A percentile compares a stretch with the other conserved stretches of the same genome.
phyloP scores from a whole-genome alignment of 2,797 vertebrate genomes.

The Notoglanidium macrostoma region DNA sequence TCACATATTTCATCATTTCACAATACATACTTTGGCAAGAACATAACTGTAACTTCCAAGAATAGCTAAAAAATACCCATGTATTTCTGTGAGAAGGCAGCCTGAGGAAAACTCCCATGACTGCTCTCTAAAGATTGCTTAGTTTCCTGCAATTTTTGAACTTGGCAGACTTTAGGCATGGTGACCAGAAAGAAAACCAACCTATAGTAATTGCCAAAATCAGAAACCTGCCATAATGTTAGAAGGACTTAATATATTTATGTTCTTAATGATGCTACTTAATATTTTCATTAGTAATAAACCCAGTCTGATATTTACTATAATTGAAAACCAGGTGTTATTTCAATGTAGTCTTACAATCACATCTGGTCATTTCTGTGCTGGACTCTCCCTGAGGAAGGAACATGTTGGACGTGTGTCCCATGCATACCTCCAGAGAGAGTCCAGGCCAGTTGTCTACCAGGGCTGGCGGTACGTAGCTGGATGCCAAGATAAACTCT shows the following conservation, averaged over 20 bases:
- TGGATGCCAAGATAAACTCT: constrained; percentile 65
- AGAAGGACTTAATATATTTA: neutral
- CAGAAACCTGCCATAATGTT: neutral
- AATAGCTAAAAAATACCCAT: constrained; percentile 62
- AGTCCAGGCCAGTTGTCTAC: constrained; percentile 65
- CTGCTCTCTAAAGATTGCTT: constrained; percentile 40
- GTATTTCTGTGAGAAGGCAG: constrained; percentile 72
- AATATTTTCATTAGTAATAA: neutral
- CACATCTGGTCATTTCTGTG: neutral
- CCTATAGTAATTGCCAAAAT: neutral
- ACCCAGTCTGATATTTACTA: neutral
- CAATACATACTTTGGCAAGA: neutral
- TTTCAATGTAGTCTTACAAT: neutral
- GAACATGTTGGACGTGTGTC: constrained; percentile 63
- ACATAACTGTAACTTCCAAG: constrained; percentile 46
- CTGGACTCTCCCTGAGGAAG: constrained; percentile 50
- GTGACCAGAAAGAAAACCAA: neutral
- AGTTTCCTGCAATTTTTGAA: neutral
- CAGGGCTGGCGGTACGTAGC: constrained; percentile 64
- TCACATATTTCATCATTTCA: neutral
- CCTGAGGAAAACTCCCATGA: constrained; percentile 68
- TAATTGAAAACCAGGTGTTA: neutral
- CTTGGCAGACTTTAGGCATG: constrained; percentile 6
- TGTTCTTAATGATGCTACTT: neutral
- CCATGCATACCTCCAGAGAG: constrained; percentile 68